phyloP scores from a whole-genome alignment of 1,140 invertebrate genomes.

The Drosophila leontia region DNA sequence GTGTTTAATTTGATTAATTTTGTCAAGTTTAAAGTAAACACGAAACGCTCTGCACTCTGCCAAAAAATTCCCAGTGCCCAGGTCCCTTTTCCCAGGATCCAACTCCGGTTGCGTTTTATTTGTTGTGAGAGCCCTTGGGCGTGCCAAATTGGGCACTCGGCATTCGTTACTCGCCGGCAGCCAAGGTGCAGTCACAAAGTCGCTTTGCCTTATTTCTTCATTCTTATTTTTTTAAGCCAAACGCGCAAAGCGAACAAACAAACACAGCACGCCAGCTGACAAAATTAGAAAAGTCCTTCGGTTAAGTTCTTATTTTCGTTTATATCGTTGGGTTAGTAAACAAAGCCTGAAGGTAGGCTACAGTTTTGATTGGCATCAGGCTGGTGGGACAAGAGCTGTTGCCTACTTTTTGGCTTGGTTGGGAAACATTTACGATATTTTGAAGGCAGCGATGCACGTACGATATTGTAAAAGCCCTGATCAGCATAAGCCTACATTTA shows the following conservation, averaged over 20 bases:
- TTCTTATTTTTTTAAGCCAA: constrained; percentile 35
- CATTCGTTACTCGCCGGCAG: constrained; percentile 26
- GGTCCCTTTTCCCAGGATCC: background rate
- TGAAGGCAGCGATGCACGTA: background rate
- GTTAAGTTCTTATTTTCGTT: constrained; percentile 33
- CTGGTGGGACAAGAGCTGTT: background rate
- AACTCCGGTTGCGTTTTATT: constrained; percentile 33
- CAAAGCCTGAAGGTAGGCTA: constrained; percentile 48
- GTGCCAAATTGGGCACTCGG: constrained; percentile 66
- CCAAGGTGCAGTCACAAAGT: constrained; percentile 48
- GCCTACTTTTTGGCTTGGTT: constrained; percentile 32
- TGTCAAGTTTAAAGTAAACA: constrained; percentile 82
- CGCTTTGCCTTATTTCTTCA: constrained; percentile 23
- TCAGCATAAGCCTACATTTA: too few relatives aligned
- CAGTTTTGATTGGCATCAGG: constrained; percentile 16
- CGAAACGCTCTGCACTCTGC: constrained; percentile 69
- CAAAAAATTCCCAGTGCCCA: constrained; percentile 52
- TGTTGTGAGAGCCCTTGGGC: constrained; percentile 60
- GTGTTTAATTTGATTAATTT: constrained; percentile 84
- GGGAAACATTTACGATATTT: background rate
- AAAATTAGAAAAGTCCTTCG: constrained; percentile 53
- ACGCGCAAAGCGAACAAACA: constrained; percentile 29
- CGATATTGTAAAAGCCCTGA: background rate
- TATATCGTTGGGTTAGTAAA: constrained; percentile 11
- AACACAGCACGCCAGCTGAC: constrained; percentile 30